Conservation (phyloP, 2,888 invertebrate species). For the Tubulanus polymorphus region DNA sequence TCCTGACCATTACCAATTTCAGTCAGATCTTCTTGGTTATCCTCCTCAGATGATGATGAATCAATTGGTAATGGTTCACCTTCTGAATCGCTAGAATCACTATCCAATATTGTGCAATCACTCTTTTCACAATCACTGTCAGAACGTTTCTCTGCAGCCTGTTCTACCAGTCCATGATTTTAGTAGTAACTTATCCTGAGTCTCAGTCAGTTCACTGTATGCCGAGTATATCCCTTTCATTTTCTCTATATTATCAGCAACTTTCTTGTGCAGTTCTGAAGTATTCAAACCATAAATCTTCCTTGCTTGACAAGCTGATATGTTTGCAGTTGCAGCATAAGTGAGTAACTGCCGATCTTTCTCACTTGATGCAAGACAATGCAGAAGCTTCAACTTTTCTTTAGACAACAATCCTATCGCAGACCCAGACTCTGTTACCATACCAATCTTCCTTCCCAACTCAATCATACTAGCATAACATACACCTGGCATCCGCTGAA, state of each 20-base stretch:
- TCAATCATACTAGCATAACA: not conserved
- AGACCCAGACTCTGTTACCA: not conserved
- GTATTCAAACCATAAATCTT: not conserved
- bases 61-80: not conserved
- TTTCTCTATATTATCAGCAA: not conserved
- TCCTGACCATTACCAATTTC: not conserved
- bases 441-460: not conserved
- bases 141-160: not conserved
- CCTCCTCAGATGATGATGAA: not conserved
- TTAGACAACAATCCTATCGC: not conserved
- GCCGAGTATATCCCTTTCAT: not conserved
- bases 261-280: not conserved
- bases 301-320: not conserved
- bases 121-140: not conserved
- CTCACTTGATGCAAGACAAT: not conserved
- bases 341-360: not conserved
- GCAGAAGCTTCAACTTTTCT: not conserved
- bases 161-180: not conserved
- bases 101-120: not conserved
- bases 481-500: not conserved
- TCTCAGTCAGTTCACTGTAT: not conserved
- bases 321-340: not conserved
- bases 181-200: not conserved
- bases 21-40: not conserved
- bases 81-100: not conserved